Evolutionary conservation across 2,113 vertebrate species (phyloP), one percentile per base, ranked within the genome.

Genomic region (Lophura nycthemera): DNA sequence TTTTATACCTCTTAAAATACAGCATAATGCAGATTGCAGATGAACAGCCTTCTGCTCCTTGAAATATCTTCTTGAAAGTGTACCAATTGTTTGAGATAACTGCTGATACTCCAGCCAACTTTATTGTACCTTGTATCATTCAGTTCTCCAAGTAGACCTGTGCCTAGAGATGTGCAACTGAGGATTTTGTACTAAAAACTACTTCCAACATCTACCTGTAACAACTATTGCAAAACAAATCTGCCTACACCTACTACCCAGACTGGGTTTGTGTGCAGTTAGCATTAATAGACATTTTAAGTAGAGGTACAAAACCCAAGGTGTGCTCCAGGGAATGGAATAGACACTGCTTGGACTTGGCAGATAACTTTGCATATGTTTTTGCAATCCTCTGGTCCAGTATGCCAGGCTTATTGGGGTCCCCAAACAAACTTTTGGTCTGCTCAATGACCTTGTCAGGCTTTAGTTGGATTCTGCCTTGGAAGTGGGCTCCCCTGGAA

Each of bases 291-390:
- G 52, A n/a, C 5, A 34, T 11, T 32, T n/a, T 38, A 30, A 78
- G 27, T 18, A 72, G 45, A 84, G 40, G 19, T 48, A 34, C 22
- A 66, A 83, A 82, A 66, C 3, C 11, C 22, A 63, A 71, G n/a
- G n/a, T 38, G 13, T 14, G 21, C 22, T 67, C 22, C 20, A 59
- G 12, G 73, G 45, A 89, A 76, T 21, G 29, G 38, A 64, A 73
- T 24, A 73, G 12, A 66, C 13, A 43, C 17, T 38, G 17, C 19
- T 66, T 56, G 13, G 52, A 25, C 50, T 84, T 14, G 63, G 47
- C 10, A 75, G 38, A 75, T 27, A 11, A 11, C 8, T 47, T n/a
- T 19, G 5, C 0, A 1, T 6, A 15, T 1, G 4, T 57, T n/a
- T 59, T 30, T 11, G 12, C 30, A 88, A 16, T 38, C 24, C 42